These are phyloP conservation scores for Acrossocheilus fasciatus DNA, from an alignment of 2,797 vertebrate genomes.

Conservation along the genomic window DNA sequence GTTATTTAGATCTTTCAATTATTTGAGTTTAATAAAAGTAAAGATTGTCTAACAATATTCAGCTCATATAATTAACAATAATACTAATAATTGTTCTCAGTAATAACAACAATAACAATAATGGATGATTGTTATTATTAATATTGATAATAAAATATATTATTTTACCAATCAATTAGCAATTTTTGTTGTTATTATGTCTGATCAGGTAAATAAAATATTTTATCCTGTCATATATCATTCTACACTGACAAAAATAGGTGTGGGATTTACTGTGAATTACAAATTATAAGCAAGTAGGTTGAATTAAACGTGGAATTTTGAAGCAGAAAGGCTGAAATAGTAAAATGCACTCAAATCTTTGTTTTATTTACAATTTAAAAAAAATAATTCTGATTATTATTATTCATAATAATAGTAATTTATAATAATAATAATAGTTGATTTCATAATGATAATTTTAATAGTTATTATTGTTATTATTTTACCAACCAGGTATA, in stretches of 20 bases:
- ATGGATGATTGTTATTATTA: background rate
- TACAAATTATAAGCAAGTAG: background rate
- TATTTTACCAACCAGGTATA: background rate
- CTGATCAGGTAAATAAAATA: background rate
- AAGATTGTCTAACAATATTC: background rate
- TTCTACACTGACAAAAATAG: background rate
- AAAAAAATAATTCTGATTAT: background rate
- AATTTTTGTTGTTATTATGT: background rate
- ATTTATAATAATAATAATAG: background rate
- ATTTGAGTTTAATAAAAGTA: background rate
- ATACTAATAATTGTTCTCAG: background rate
- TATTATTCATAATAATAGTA: background rate
- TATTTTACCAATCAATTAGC: background rate
- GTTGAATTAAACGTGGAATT: background rate
- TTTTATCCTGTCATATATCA: background rate
- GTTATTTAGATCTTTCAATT: background rate
- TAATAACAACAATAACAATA: background rate
- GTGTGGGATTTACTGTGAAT: background rate
- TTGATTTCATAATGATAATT: background rate
- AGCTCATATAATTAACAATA: background rate
- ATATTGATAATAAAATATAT: background rate
- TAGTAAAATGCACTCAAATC: background rate
- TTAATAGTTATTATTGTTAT: background rate
- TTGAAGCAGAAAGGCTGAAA: background rate
- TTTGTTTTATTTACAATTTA: background rate